Evolutionary conservation across 2,113 vertebrate species (phyloP).

Genomic region (Porphyrio hochstetteri): DNA sequence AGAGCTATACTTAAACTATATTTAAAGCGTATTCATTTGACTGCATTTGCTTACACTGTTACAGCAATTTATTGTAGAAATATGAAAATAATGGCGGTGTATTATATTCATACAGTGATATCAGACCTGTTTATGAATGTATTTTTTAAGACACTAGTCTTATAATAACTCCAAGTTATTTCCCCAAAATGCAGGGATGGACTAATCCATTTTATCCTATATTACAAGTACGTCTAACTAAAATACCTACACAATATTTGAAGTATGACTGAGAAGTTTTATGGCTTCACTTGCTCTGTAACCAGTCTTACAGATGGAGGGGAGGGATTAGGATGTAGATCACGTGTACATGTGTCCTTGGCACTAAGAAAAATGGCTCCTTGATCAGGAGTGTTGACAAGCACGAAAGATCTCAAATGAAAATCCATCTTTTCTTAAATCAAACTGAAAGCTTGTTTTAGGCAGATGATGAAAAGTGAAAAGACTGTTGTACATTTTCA

Average conservation of each 20-base stretch:
- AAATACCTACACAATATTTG: not conserved
- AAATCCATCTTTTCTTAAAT: not conserved
- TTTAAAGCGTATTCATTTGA: not conserved
- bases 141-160: not conserved
- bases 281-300: not conserved
- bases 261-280: not conserved
- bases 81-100: not conserved
- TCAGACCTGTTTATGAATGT: not conserved
- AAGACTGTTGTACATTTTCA: not conserved
- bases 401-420: not conserved
- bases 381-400: not conserved
- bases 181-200: not conserved
- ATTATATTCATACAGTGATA: not conserved
- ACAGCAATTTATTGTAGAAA: not conserved
- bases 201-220: not conserved
- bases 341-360: not conserved
- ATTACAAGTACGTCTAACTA: not conserved
- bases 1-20: not conserved
- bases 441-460: not conserved
- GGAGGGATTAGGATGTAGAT: not conserved
- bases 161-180: not conserved
- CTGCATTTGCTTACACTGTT: not conserved
- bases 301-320: not conserved
- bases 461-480: not conserved
- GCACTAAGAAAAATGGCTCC: not conserved